phyloP scores from a whole-genome alignment of 2,797 vertebrate genomes.

The Acanthurus leucopareius region DNA sequence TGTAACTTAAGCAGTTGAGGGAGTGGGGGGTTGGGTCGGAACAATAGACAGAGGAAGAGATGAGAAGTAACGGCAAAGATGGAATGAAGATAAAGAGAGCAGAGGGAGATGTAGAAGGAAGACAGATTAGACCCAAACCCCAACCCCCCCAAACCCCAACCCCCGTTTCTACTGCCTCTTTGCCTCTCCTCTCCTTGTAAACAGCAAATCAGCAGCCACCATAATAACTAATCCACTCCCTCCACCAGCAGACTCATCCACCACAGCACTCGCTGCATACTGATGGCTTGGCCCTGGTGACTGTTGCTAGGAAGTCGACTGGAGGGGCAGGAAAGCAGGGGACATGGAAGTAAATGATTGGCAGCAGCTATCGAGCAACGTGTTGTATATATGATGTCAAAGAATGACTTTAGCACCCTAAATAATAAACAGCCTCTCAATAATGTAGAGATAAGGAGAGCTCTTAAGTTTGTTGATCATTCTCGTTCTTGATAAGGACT shows the following conservation, averaged over 20 bases:
- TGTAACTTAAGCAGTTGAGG: constrained; percentile 25
- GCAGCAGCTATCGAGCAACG: constrained; percentile 23
- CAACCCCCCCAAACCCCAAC: constrained; percentile 1
- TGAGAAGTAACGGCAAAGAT: constrained; percentile 26
- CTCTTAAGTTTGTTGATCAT: neutral
- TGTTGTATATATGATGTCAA: constrained; percentile 21
- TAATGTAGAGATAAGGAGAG: neutral
- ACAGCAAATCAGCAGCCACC: constrained; percentile 58
- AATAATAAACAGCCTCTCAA: constrained; percentile 10
- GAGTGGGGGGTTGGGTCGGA: neutral
- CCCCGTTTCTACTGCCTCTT: constrained; percentile 11
- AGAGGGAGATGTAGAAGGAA: constrained; percentile 28
- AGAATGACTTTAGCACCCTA: neutral
- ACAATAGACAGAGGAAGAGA: constrained; percentile 17
- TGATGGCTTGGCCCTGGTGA: constrained; percentile 57
- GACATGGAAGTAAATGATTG: constrained; percentile 25
- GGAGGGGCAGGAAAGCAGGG: constrained; percentile 6
- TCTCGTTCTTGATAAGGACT: neutral
- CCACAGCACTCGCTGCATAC: constrained; percentile 55
- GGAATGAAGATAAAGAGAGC: constrained; percentile 44
- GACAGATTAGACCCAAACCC: constrained; percentile 44
- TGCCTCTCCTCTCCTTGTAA: constrained; percentile 57
- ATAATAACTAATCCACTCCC: constrained; percentile 60
- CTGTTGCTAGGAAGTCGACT: constrained; percentile 70
- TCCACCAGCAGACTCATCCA: constrained; percentile 35